A percentile compares a stretch with the other conserved stretches of the same genome.
These are phyloP conservation scores for Drosophila histrio DNA, from an alignment of 2,888 invertebrate species.

Conservation along the genomic window DNA sequence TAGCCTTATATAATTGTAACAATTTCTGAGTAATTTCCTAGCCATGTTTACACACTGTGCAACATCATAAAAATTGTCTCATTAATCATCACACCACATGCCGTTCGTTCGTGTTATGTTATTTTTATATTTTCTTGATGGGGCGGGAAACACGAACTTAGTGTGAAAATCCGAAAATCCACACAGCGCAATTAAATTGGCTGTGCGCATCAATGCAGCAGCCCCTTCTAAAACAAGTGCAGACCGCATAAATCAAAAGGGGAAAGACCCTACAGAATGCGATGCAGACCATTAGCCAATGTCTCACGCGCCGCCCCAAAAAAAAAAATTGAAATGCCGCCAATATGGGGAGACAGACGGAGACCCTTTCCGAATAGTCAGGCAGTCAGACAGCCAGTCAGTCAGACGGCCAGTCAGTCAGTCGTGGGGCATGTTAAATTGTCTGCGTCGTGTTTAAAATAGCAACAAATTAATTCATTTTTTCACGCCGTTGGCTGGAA, in stretches of 20 bases:
- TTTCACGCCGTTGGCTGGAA: constrained; percentile 60
- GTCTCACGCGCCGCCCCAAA: constrained; percentile 30
- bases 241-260: constrained; percentile 69
- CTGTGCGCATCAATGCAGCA: constrained; percentile 26
- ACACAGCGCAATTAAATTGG: constrained; percentile 68
- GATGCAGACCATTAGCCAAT: constrained; percentile 50
- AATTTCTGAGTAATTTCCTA: not conserved
- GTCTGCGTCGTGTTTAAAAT: constrained; percentile 73
- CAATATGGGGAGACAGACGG: constrained; percentile 1
- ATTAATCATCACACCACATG: constrained; percentile 79
- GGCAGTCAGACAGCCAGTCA: not conserved
- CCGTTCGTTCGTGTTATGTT: constrained; percentile 13
- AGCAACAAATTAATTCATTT: constrained; percentile 74
- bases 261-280: constrained; percentile 11
- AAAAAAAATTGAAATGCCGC: constrained; percentile 1
- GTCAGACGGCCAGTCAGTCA: constrained; percentile 1
- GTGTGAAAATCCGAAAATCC: constrained; percentile 65
- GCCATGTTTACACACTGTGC: constrained; percentile 50
- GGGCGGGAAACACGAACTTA: constrained; percentile 73
- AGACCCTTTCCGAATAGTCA: not conserved
- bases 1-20: not conserved
- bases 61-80: constrained; percentile 75
- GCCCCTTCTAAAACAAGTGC: constrained; percentile 57
- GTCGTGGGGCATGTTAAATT: constrained; percentile 58
- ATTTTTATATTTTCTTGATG: constrained; percentile 42